Evolutionary conservation across 2,797 vertebrate species (phyloP).

Genomic region (Chanos chanos): DNA sequence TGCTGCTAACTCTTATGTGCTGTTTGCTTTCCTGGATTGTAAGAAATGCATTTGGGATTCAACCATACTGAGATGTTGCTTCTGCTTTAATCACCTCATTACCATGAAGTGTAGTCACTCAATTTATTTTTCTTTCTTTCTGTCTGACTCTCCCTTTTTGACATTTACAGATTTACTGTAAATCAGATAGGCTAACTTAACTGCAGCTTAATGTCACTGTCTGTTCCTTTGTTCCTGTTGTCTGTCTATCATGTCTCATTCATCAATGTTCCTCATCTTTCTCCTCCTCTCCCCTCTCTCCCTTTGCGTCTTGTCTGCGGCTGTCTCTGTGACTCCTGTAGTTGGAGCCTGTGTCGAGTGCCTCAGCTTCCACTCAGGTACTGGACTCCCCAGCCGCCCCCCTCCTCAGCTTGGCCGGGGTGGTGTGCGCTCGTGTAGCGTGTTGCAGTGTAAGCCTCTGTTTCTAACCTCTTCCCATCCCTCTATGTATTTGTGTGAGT

Average conservation of each 20-base stretch:
- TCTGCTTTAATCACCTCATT: no score
- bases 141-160: not conserved
- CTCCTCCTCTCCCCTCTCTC: conserved; percentile 33
- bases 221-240: conserved; percentile 19
- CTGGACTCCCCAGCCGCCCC: conserved; percentile 61
- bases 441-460: conserved; percentile 84
- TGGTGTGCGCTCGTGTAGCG: conserved; percentile 78
- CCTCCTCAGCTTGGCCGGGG: conserved; percentile 72
- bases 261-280: conserved; percentile 33
- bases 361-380: conserved; percentile 76
- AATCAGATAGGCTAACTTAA: not conserved
- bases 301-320: conserved; percentile 45
- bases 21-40: no score
- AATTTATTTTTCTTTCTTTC: conserved; percentile 2
- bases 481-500: not conserved
- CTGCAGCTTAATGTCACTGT: conserved; percentile 17
- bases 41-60: no score
- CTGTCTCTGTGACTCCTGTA: conserved; percentile 60
- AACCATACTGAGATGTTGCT: no score
- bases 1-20: no score
- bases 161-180: not conserved
- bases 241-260: conserved; percentile 29
- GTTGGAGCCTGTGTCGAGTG: conserved; percentile 76
- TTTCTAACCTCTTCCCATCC: conserved; percentile 32
- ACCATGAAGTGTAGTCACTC: no score